A percentile compares a stretch with the other conserved stretches of the same genome.
These are phyloP conservation scores for Drepana falcataria DNA, from an alignment of 2,888 invertebrate species.

Conservation along the genomic window DNA sequence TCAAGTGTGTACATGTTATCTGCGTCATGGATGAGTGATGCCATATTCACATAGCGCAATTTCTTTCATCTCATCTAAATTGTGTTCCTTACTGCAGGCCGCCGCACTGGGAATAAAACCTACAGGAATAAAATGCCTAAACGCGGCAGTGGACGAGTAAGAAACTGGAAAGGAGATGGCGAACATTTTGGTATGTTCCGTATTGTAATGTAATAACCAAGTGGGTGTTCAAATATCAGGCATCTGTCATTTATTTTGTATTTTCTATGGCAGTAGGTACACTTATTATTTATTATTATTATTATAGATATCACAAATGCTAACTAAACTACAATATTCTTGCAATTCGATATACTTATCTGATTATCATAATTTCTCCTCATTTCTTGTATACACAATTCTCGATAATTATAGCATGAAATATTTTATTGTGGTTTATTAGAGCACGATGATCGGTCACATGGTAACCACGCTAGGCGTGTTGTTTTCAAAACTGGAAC, in stretches of 20 bases:
- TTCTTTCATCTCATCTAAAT: slow-evolving; percentile 25
- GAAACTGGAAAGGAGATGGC: slow-evolving; percentile 56
- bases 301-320: no score
- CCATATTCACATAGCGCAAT: slow-evolving; percentile 29
- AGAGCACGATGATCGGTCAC: slow-evolving; percentile 73
- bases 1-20: no score
- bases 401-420: no score
- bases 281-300: no score
- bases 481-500: slow-evolving; percentile 78
- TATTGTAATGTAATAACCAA: not conserved
- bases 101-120: not conserved
- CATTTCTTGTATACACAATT: no score
- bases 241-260: not conserved
- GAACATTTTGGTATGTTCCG: slow-evolving; percentile 62
- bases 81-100: not conserved
- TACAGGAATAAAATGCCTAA: slow-evolving; percentile 54
- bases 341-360: no score
- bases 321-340: no score
- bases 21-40: not conserved
- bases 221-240: not conserved
- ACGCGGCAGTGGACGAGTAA: slow-evolving; percentile 59
- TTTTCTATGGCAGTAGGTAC: no score
- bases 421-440: not conserved
- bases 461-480: slow-evolving; percentile 56
- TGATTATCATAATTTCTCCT: no score